A percentile compares a stretch with the other conserved stretches of the same genome.
These are phyloP conservation scores for Cylas formicarius DNA, from an alignment of 1,140 invertebrate genomes.

Conservation along the genomic window DNA sequence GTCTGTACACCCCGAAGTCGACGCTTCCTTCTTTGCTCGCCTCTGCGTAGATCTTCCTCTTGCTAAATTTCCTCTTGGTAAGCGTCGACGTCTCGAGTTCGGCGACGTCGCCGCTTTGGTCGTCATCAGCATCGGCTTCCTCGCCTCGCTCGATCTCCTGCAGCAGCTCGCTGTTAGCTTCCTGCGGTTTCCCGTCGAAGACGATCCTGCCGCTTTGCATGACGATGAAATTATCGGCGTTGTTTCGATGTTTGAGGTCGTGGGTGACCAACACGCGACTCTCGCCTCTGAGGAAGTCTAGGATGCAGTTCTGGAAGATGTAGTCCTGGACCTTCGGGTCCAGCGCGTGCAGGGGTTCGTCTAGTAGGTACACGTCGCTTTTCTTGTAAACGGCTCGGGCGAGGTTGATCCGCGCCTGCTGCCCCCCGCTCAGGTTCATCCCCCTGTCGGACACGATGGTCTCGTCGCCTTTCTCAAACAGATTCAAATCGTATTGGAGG, in stretches of 20 bases:
- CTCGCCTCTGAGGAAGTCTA: constrained; percentile 60
- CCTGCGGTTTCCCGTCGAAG: constrained; percentile 40
- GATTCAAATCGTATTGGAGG: constrained; percentile 60
- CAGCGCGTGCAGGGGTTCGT: constrained; percentile 77
- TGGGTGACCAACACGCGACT: constrained; percentile 68
- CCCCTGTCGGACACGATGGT: constrained; percentile 79
- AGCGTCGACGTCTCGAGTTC: constrained; percentile 13
- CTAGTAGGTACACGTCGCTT: constrained; percentile 71
- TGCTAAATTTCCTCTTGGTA: constrained; percentile 12
- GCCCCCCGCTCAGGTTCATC: constrained; percentile 72
- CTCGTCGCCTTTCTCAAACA: constrained; percentile 61
- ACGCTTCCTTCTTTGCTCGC: constrained; percentile 25
- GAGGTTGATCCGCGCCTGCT: constrained; percentile 83
- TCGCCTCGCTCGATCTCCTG: constrained; percentile 1
- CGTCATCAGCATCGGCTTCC: constrained; percentile 3
- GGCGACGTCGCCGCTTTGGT: constrained; percentile 11
- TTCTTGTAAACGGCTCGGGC: constrained; percentile 75
- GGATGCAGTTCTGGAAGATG: constrained; percentile 67
- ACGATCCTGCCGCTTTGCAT: constrained; percentile 50
- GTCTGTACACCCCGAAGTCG: constrained; percentile 20
- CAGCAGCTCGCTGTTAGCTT: constrained; percentile 11
- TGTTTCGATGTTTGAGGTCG: constrained; percentile 77
- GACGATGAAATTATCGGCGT: constrained; percentile 62
- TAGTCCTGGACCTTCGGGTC: constrained; percentile 77
- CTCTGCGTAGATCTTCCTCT: constrained; percentile 27